phyloP scores from a whole-genome alignment of 1,140 invertebrate genomes.

The Paraescarpia echinospica region DNA sequence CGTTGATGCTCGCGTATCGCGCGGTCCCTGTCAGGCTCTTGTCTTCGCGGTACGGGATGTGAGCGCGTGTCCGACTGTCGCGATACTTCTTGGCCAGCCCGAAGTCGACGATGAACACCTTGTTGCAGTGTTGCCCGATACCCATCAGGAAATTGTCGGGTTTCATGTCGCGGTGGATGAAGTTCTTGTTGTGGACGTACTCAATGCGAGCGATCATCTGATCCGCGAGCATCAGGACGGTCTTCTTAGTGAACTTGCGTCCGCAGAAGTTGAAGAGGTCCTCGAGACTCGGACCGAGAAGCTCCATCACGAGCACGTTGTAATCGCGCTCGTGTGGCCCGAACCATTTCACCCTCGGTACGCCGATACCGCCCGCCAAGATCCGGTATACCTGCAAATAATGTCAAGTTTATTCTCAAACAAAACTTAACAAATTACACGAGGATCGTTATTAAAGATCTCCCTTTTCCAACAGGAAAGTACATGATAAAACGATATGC shows the following conservation, averaged over 20 bases:
- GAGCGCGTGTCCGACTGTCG: conserved; percentile 80
- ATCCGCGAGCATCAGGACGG: conserved; percentile 23
- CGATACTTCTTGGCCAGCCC: conserved; percentile 36
- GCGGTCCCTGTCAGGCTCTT: conserved; percentile 81
- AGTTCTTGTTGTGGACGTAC: conserved; percentile 95
- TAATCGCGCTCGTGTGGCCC: conserved; percentile 32
- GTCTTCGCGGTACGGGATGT: conserved; percentile 93
- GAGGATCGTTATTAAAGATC: no score
- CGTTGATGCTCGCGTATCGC: conserved; percentile 69
- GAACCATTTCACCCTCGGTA: conserved; percentile 28
- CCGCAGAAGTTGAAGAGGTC: conserved; percentile 59
- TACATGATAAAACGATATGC: no score
- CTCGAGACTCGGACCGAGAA: conserved; percentile 57
- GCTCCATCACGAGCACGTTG: conserved; percentile 58
- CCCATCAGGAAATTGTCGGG: conserved; percentile 61
- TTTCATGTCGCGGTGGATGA: conserved; percentile 89
- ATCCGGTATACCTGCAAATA: conserved; percentile 10
- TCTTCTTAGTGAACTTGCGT: conserved; percentile 57
- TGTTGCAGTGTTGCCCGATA: conserved; percentile 92
- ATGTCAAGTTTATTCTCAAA: background rate
- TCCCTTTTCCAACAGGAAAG: no score
- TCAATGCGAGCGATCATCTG: conserved; percentile 78
- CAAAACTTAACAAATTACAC: no score
- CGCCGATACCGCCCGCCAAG: conserved; percentile 23
- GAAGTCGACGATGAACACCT: conserved; percentile 54